Percentiles rank a stretch among this genome's conserved stretches.
These are phyloP conservation scores for Actinernus sp. DNA, from an alignment of 92 coral and sea anemone genomes.

Conservation along the genomic window DNA sequence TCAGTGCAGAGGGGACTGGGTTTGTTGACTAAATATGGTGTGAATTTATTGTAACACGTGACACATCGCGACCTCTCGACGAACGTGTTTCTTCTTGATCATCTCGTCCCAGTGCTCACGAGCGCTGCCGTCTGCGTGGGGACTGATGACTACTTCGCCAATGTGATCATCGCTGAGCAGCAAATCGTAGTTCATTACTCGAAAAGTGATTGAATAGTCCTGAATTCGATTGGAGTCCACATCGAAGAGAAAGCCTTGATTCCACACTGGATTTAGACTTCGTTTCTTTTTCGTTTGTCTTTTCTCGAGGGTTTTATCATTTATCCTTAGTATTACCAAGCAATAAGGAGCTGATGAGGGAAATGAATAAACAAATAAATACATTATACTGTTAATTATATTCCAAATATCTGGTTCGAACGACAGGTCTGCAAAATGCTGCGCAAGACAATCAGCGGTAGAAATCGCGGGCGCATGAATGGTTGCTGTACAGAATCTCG, in stretches of 20 bases:
- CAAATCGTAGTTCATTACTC: slow-evolving; percentile 84
- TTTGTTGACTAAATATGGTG: no score
- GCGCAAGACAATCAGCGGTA: no score
- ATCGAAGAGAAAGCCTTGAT: slow-evolving; percentile 89
- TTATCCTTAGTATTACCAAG: slow-evolving; percentile 52
- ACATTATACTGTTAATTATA: no score
- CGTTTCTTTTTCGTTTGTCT: slow-evolving; percentile 80
- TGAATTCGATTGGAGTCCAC: slow-evolving; percentile 66
- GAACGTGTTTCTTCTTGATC: slow-evolving; percentile 57
- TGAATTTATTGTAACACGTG: slow-evolving; percentile 48
- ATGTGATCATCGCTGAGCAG: slow-evolving; percentile 76
- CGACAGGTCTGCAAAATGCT: no score
- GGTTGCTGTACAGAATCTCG: no score
- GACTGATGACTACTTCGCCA: slow-evolving; percentile 80
- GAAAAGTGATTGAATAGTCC: slow-evolving; percentile 67
- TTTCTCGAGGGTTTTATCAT: slow-evolving; percentile 68
- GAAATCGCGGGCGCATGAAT: no score
- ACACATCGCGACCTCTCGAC: slow-evolving; percentile 77
- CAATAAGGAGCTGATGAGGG: slow-evolving; percentile 79
- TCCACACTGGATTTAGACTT: slow-evolving; percentile 83
- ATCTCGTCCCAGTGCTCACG: slow-evolving; percentile 94
- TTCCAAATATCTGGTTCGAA: no score
- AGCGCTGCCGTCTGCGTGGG: slow-evolving; percentile 72
- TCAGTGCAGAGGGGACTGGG: no score
- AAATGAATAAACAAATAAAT: no score